phyloP scores from a whole-genome alignment of 1,140 invertebrate genomes.

The Macrocentrus cingulum region DNA sequence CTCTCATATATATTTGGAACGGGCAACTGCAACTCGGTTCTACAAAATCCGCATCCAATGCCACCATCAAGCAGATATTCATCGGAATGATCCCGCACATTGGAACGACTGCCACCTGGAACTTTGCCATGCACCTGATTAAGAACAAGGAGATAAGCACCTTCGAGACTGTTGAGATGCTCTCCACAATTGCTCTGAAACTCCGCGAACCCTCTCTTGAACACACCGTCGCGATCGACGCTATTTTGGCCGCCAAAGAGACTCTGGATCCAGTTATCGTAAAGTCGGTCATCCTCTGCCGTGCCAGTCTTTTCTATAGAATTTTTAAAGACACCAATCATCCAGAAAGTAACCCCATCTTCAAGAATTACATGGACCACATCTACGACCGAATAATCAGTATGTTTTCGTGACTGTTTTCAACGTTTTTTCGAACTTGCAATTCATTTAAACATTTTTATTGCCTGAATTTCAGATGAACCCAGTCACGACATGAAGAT shows the following conservation, averaged over 20 bases:
- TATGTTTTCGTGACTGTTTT: conserved; percentile 25
- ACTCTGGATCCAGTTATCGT: conserved; percentile 12
- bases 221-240: conserved; percentile 46
- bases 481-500: conserved; percentile 37
- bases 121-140: no score
- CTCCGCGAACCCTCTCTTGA: conserved; percentile 43
- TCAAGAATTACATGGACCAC: conserved; percentile 31
- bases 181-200: conserved; percentile 43
- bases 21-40: background rate
- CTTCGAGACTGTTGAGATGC: conserved; percentile 40
- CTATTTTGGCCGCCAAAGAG: conserved; percentile 33
- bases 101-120: no score
- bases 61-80: no score
- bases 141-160: background rate
- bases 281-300: conserved; percentile 22
- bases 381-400: conserved; percentile 39
- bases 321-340: conserved; percentile 29
- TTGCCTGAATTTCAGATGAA: conserved; percentile 35
- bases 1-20: conserved; percentile 40
- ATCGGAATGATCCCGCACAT: no score
- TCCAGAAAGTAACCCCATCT: no score
- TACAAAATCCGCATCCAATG: no score
- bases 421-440: background rate
- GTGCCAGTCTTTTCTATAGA: conserved; percentile 49
- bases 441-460: no score